phyloP scores from a whole-genome alignment of 2,113 vertebrate species.

The Oophaga pumilio region DNA sequence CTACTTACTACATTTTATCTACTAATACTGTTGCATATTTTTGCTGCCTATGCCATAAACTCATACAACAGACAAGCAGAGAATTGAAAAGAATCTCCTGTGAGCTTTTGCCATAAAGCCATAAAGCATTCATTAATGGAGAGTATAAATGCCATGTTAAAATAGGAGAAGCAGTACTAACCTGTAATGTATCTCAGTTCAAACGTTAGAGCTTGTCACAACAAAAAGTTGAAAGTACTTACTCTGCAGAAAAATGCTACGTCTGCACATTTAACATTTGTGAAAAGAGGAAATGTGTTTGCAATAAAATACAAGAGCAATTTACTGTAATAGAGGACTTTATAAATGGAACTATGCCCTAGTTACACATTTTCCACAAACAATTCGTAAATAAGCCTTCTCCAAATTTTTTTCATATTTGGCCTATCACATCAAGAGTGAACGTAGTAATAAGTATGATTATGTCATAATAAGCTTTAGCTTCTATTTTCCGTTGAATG shows the following conservation, averaged over 20 bases:
- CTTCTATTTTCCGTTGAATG: neutral
- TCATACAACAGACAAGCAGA: too few species aligned
- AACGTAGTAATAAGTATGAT: neutral
- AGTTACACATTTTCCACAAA: neutral
- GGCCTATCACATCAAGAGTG: neutral
- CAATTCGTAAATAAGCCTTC: neutral
- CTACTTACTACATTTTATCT: too few species aligned
- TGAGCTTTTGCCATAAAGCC: too few species aligned
- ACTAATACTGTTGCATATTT: too few species aligned
- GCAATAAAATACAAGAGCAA: neutral
- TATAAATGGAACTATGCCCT: neutral
- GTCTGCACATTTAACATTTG: neutral
- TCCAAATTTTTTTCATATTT: neutral
- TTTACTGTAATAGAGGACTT: neutral
- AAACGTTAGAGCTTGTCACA: neutral
- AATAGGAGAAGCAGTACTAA: neutral
- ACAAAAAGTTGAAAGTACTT: neutral
- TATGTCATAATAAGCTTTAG: neutral
- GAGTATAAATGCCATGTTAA: too few species aligned
- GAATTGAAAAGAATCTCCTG: too few species aligned
- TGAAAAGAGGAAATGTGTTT: neutral
- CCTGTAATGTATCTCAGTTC: neutral
- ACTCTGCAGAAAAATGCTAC: neutral
- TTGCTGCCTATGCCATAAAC: too few species aligned
- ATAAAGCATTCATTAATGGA: too few species aligned